Percentiles rank a stretch among this genome's conserved stretches.
These are phyloP conservation scores for Halcyon badia DNA, from an alignment of 2,797 vertebrate species.

Conservation along the genomic window DNA sequence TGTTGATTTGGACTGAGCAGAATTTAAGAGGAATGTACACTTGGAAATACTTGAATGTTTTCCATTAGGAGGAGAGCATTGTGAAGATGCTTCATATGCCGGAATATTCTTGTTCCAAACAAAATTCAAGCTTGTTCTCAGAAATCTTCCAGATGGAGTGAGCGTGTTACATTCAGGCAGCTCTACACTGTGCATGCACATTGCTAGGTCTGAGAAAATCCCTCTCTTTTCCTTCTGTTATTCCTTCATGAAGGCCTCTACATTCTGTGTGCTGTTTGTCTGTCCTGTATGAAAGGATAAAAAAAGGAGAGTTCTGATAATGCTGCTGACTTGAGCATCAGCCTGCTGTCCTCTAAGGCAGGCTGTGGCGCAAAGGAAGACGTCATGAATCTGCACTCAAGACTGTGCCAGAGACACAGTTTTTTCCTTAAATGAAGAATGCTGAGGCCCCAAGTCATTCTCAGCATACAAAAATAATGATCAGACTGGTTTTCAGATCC, in stretches of 20 bases:
- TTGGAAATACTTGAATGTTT: neutral
- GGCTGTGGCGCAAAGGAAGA: neutral
- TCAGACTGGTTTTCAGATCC: neutral
- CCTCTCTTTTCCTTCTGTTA: neutral
- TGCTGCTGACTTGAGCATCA: neutral
- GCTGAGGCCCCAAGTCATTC: neutral
- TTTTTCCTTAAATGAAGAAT: neutral
- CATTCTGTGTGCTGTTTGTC: neutral
- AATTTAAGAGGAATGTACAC: neutral
- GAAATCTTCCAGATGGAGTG: slow-evolving; percentile 4
- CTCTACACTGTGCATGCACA: neutral
- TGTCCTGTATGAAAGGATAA: neutral
- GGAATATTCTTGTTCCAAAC: slow-evolving; percentile 32
- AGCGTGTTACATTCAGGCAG: neutral
- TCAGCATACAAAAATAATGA: neutral
- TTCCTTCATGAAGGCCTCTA: neutral
- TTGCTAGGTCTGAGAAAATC: neutral
- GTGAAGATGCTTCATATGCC: slow-evolving; percentile 14
- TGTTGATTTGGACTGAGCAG: neutral
- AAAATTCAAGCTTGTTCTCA: neutral
- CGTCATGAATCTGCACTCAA: neutral
- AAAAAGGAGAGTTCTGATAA: neutral
- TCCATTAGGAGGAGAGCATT: slow-evolving; percentile 4
- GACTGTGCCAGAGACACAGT: neutral
- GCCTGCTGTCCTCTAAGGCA: neutral